Base-by-base conservation (phyloP, 2,797 vertebrate species). In the Heteromormyrus szaboi region DNA sequence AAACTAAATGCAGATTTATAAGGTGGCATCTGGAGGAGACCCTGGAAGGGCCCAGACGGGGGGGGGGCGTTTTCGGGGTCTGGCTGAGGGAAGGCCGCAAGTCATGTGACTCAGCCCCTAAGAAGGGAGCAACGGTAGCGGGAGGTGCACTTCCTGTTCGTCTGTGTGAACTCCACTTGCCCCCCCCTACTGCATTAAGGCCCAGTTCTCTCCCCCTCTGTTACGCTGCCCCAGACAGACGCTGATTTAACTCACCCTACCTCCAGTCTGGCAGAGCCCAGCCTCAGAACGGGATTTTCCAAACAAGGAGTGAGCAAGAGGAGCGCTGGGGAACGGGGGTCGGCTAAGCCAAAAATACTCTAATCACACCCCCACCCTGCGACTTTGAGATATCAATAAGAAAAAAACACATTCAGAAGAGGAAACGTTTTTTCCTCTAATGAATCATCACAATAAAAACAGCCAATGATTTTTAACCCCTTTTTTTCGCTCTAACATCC, bases 1-100 rank as follows among this genome's bases (percentile, higher is more conserved):
- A 94, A 97, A 96, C 94, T 94, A 95, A 97, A 97, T 95, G 96
- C 92, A 96, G 95, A 97, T 97, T 96, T 96, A 95, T 95, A 95
- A 94, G 68, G 95, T 94, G 92, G 91, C 92, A 89, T 95, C 96
- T 95, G 92, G 83, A 94, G 94, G 93, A 92, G 56, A 25, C 22
- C 59, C 59, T 25, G 22, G 59, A 29, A 29, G 22, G 87, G 94
- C 94, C 89, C 25, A 33, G 91, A 91, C 50, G 11, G 50, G 3
- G 2, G 51, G 90, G 56, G 88, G 89, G 91, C 0, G 90, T 92
- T 93, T 92, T 93, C 37, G 50, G 72, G 37, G 37, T 37, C 54
- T n/a, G 92, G 92, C 93, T 91, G 90, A 81, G 81, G 37, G 87
- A 91, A 91, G 93, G 89, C 92, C 93, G 93, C 93, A 2, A 85